Conservation (phyloP, 2,888 invertebrate genomes). For the Eristalis arbustorum region DNA sequence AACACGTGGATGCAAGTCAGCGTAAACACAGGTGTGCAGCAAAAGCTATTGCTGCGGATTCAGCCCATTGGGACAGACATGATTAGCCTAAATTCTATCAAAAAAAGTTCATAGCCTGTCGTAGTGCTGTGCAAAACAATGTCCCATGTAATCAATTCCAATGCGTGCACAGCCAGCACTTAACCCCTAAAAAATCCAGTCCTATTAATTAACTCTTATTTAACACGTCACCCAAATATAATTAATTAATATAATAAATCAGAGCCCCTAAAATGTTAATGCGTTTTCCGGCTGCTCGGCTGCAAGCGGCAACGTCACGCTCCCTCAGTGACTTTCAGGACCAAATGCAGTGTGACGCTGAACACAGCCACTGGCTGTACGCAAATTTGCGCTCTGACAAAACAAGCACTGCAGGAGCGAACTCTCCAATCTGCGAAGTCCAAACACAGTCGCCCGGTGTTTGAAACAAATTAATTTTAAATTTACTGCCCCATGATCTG, state of each 20-base stretch:
- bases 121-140: no score
- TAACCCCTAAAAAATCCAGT: neutral
- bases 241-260: conserved; percentile 39
- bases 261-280: conserved; percentile 46
- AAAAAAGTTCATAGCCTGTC: no score
- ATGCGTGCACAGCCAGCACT: neutral
- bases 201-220: conserved; percentile 43
- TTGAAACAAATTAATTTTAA: conserved; percentile 64
- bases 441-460: neutral
- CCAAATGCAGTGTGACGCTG: conserved; percentile 35
- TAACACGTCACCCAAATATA: conserved; percentile 28
- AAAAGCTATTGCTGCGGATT: no score
- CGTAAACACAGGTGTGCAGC: no score
- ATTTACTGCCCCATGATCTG: conserved; percentile 62
- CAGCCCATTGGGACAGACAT: no score
- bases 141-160: neutral
- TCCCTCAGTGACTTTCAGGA: neutral
- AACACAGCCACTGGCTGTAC: conserved; percentile 26
- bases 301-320: conserved; percentile 1
- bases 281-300: conserved; percentile 1
- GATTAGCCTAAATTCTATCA: no score
- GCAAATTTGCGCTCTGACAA: conserved; percentile 24
- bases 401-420: conserved; percentile 49
- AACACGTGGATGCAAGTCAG: no score
- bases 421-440: conserved; percentile 20